phyloP scores from a whole-genome alignment of 2,888 invertebrate genomes.

The Philereme vetulata region DNA sequence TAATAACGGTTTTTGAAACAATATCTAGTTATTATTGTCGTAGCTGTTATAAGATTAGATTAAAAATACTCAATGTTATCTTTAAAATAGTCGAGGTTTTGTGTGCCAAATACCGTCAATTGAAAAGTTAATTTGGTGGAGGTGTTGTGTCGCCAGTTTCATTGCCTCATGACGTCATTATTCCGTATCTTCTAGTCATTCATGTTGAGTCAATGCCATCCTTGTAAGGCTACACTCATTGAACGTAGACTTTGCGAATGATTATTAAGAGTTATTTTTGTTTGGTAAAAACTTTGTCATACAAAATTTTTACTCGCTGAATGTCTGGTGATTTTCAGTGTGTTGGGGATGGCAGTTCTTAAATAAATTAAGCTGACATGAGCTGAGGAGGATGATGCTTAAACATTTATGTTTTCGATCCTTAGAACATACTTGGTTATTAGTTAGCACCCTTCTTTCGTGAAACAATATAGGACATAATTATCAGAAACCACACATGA shows the following conservation, averaged over 20 bases:
- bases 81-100: conserved; percentile 50
- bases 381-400: no score
- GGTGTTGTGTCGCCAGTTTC: conserved; percentile 66
- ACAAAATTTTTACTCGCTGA: conserved; percentile 8
- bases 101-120: conserved; percentile 52
- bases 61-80: conserved; percentile 7
- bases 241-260: conserved; percentile 11
- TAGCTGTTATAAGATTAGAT: not conserved
- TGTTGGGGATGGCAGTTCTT: no score
- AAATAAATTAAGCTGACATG: no score
- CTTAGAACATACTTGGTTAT: no score
- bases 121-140: conserved; percentile 41
- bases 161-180: conserved; percentile 35
- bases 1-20: no score
- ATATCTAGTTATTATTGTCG: no score
- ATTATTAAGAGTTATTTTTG: no score
- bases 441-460: no score
- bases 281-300: conserved; percentile 8
- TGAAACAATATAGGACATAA: no score
- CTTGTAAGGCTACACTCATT: conserved; percentile 24
- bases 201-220: conserved; percentile 33
- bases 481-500: no score
- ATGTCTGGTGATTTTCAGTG: no score
- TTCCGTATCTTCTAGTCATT: conserved; percentile 36
- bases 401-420: no score